Base-by-base conservation (phyloP, 2,113 vertebrate species). In the Suricata suricatta region DNA sequence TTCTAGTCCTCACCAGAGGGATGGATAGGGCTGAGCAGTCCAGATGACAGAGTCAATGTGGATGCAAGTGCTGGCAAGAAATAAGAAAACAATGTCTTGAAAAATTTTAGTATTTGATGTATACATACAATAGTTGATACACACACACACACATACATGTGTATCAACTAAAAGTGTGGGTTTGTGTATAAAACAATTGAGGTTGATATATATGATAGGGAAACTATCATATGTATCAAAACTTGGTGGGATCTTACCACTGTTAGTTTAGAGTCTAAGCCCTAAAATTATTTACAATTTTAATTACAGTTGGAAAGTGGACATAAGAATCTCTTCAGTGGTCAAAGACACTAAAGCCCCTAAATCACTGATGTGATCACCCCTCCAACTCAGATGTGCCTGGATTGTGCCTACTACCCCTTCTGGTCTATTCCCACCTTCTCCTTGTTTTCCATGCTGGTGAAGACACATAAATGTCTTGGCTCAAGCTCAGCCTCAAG, bases 211-310 rank as follows among this genome's bases (percentile, higher is more conserved):
- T 80, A 35, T 66, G 57, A 41, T 16, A 86, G 76, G 23, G 23
- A 80, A 95, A 90, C 69, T 50, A 50, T 50, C 47, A 50, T 50
- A 14, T 50, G 44, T 47, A 50, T 5, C 50, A 74, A 84, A 96
- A 52, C 6, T 83, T 50, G 27, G 13, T 87, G 16, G 35, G 13
- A 71, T 66, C 87, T 87, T 16, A 50, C 84, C 88, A 84, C 29
- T 63, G 7, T 76, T 64, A 41, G 63, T 96, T 94, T 86, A 74
- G 52, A 10, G 29, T 89, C 29, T 95, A 87, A 91, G 38, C 29
- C 76, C 16, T 91, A 74, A 81, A 85, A 76, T 71, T 74, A 5
- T 63, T 95, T 89, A 35, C 9, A 77, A 25, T 92, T 95, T 97
- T 85, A 93, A 91, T 76, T 95, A 54, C 21, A 88, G 27, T 29